A percentile compares a stretch with the other conserved stretches of the same genome.
These are phyloP conservation scores for Lucifuga dentata DNA, from an alignment of 2,113 vertebrate genomes.

Conservation along the genomic window DNA sequence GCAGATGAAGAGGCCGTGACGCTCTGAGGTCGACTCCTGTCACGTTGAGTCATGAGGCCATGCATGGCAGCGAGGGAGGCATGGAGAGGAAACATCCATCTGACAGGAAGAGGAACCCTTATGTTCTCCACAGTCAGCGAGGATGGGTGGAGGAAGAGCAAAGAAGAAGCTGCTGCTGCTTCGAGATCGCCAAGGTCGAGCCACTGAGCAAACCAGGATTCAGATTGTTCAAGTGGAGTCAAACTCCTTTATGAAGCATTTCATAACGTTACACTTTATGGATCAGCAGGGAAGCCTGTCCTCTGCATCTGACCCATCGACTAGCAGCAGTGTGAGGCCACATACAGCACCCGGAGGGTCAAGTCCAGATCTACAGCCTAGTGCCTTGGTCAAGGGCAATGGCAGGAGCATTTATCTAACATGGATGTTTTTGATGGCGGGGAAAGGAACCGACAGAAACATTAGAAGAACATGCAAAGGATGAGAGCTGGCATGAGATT, in stretches of 20 bases:
- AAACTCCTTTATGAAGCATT: neutral
- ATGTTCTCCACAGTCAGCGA: constrained; percentile 35
- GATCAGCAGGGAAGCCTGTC: no score
- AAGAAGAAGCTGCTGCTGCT: neutral
- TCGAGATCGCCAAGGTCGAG: constrained; percentile 20
- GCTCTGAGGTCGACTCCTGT: constrained; percentile 13
- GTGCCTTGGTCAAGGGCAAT: no score
- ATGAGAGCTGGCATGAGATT: no score
- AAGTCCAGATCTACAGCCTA: no score
- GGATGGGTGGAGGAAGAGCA: neutral
- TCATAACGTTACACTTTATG: no score
- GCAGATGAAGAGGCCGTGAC: constrained; percentile 24
- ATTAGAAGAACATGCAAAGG: no score
- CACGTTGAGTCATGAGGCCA: constrained; percentile 42
- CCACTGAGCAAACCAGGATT: constrained; percentile 17
- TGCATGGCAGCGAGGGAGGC: neutral
- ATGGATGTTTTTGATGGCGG: no score
- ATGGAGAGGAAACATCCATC: constrained; percentile 12
- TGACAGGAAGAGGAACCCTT: constrained; percentile 45
- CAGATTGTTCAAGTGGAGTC: neutral
- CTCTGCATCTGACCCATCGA: no score
- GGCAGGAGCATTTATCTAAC: no score
- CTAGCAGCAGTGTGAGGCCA: no score
- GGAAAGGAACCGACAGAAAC: no score
- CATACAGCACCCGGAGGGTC: no score